Evolutionary conservation across 2,113 vertebrate genomes (phyloP).

Genomic region (Bos javanicus): DNA sequence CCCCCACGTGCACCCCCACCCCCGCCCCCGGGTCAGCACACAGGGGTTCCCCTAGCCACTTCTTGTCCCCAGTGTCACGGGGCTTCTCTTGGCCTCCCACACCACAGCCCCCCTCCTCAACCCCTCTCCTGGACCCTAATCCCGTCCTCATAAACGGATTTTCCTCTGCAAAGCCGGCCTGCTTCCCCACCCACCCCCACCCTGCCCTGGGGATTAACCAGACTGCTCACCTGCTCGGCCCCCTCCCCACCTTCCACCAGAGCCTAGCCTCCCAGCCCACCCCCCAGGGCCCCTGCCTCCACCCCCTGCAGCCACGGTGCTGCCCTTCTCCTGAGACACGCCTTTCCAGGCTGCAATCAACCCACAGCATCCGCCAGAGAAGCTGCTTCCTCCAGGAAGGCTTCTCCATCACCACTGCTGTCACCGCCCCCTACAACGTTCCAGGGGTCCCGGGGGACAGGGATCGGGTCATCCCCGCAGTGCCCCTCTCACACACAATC

Average conservation of each 20-base stretch:
- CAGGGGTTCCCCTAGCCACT: too few relatives aligned
- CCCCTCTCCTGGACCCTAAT: constrained; percentile 5
- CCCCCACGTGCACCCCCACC: not conserved
- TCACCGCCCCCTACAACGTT: not conserved
- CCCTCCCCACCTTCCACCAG: not conserved
- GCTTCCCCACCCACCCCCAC: not conserved
- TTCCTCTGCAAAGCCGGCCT: not conserved
- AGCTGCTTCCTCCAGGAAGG: not conserved
- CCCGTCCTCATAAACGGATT: constrained; percentile 60
- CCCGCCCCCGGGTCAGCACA: not conserved
- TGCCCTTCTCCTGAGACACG: not conserved
- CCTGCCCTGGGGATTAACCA: constrained; percentile 4
- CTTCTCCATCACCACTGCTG: not conserved
- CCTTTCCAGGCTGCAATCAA: not conserved
- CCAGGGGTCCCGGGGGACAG: not conserved
- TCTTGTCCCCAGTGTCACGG: not conserved
- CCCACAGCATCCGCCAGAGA: not conserved
- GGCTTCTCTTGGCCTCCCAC: not conserved
- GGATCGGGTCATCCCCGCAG: not conserved
- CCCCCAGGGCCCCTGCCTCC: not conserved
- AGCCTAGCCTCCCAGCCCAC: not conserved
- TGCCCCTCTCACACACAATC: not conserved
- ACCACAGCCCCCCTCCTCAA: not conserved
- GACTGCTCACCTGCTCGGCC: not conserved
- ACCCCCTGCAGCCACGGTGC: not conserved